These are phyloP conservation scores for Jacana jacana DNA, from an alignment of 2,113 vertebrate genomes.

Conservation along the genomic window DNA sequence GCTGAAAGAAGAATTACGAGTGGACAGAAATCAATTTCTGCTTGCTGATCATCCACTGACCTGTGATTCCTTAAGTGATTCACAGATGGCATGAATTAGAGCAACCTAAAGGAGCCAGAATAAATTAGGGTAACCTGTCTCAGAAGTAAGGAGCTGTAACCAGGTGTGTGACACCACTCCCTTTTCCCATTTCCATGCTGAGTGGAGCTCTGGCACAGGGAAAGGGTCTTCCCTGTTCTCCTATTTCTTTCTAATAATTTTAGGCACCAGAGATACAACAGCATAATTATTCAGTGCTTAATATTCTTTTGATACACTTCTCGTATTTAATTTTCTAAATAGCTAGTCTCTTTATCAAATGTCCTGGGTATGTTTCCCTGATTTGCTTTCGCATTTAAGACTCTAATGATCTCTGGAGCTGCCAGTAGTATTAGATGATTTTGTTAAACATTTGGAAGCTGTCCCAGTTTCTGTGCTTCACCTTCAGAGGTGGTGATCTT, in stretches of 20 bases:
- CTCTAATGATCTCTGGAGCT: constrained; percentile 66
- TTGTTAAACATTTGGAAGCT: constrained; percentile 71
- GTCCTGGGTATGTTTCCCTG: constrained; percentile 32
- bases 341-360: not conserved
- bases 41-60: not conserved
- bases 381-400: constrained; percentile 48
- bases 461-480: constrained; percentile 73
- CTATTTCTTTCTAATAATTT: not conserved
- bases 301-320: constrained; percentile 16
- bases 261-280: not conserved
- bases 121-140: not conserved
- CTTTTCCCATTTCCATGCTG: not conserved
- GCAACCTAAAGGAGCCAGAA: not conserved
- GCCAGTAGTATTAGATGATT: constrained; percentile 61
- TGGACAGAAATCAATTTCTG: not conserved
- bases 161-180: not conserved
- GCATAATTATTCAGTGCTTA: not conserved
- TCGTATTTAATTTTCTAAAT: constrained; percentile 48
- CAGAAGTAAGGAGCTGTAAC: not conserved
- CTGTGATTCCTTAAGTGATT: not conserved
- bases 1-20: not conserved
- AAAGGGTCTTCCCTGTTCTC: not conserved
- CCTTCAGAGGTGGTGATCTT: constrained; percentile 70
- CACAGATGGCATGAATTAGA: not conserved
- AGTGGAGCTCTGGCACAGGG: not conserved